Evolutionary conservation across 2,888 invertebrate genomes (phyloP), one percentile per base, ranked within the genome.

Genomic region (Andrena praecox): DNA sequence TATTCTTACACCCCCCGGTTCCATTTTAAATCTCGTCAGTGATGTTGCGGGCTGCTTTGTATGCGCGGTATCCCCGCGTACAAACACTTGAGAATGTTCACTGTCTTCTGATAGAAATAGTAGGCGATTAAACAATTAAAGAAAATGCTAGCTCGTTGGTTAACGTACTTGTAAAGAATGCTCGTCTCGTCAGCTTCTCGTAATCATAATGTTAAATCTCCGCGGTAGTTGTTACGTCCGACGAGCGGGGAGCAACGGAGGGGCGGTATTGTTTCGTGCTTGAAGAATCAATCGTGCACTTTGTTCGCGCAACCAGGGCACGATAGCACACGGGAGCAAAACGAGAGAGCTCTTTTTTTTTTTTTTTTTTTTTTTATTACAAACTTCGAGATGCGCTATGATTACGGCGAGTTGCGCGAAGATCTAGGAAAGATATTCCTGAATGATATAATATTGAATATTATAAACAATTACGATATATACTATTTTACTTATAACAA

Each of bases 401-500:
- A 90, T 90, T 88, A 87, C 88, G 89, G 75, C 74, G 84, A 87
- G 86, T 80, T 62, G 62, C 71, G 83, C 79, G 66, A 81, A 85
- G 82, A 70, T 86, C 77, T 89, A 85, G 87, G 84, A 76, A 89
- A 89, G 63, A 89, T 87, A 90, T 91, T 90, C 83, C 84, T 86
- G 77, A 90, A 90, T 87, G 85, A 89, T 90, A 87, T 87, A 85
- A 84, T 82, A 86, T 87, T 84, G 82, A 90, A 89, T 87, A 92
- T 90, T 89, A 91, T 89, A 90, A 92, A 93, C 85, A 90, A 90
- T 89, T 90, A 90, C 85, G 84, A 89, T 89, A 91, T 89, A 89
- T 91, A 90, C 90, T 93, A 93, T 93, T 92, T 93, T 92, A 92
- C 89, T 90, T 90, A 89, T 90, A 86, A 90, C 82, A 84, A 90